Percentiles rank a stretch among this genome's conserved stretches.
Conservation (phyloP, 2,113 vertebrate species). For the Menidia beryllina region DNA sequence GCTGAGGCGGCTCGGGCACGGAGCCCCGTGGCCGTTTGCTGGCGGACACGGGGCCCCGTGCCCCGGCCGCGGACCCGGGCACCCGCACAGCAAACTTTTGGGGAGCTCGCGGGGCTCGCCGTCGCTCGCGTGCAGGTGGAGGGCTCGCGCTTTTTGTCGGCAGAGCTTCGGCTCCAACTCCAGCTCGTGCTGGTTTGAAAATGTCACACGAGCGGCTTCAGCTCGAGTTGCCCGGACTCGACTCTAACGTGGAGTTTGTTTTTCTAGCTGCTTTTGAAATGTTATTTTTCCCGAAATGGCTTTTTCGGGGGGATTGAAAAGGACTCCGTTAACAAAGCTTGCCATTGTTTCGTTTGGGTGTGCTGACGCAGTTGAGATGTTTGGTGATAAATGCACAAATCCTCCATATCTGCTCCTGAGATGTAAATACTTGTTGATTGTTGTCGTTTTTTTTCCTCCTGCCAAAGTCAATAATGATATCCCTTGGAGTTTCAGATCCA, state of each 20-base stretch:
- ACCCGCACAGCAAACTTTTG: constrained; percentile 24
- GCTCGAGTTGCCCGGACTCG: constrained; percentile 17
- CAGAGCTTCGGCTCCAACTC: constrained; percentile 3
- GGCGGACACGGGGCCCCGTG: neutral
- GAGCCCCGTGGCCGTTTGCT: constrained; percentile 18
- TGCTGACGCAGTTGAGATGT: neutral
- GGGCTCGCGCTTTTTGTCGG: neutral
- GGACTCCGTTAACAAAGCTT: neutral
- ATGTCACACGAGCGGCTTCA: constrained; percentile 41
- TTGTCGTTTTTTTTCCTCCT: too few species aligned
- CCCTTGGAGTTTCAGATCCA: neutral
- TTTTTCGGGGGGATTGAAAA: neutral
- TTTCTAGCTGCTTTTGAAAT: too few species aligned
- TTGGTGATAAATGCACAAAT: neutral
- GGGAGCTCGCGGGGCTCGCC: neutral
- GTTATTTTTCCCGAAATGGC: too few species aligned
- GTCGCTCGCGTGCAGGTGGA: constrained; percentile 39
- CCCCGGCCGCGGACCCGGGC: too few species aligned
- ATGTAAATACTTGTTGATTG: too few species aligned
- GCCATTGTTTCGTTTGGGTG: too few species aligned
- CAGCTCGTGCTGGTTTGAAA: constrained; percentile 42
- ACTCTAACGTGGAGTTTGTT: constrained; percentile 4
- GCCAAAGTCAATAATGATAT: neutral
- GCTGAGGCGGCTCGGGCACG: constrained; percentile 16
- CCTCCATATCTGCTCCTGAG: neutral